A percentile compares a stretch with the other conserved stretches of the same genome.
phyloP scores from a whole-genome alignment of 2,888 invertebrate species.

The Catocala nupta region DNA sequence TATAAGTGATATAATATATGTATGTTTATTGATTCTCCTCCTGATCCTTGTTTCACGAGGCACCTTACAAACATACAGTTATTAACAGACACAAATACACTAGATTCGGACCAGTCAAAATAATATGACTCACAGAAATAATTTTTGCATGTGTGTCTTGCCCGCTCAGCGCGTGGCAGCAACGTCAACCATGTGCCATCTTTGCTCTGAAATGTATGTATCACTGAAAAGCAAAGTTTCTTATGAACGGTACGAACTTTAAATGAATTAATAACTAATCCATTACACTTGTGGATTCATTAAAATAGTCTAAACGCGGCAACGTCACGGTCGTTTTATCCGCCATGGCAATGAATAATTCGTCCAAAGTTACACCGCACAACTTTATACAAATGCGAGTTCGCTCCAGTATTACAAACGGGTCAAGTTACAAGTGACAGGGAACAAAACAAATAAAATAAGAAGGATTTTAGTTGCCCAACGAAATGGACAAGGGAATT shows the following conservation, averaged over 20 bases:
- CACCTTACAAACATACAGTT: no score
- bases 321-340: conserved; percentile 68
- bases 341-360: conserved; percentile 79
- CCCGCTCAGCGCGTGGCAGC: no score
- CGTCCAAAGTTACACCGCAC: conserved; percentile 71
- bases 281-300: conserved; percentile 38
- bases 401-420: conserved; percentile 56
- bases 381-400: conserved; percentile 79
- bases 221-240: no score
- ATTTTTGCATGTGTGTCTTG: no score
- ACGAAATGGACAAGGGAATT: neutral
- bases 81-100: no score
- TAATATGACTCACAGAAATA: no score
- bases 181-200: no score
- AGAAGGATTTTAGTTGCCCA: neutral
- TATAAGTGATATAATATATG: no score
- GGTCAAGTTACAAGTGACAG: conserved; percentile 52
- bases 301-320: conserved; percentile 37
- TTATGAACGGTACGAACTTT: neutral
- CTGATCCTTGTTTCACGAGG: no score
- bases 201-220: no score
- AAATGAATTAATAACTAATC: conserved; percentile 23
- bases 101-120: no score
- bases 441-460: conserved; percentile 9
- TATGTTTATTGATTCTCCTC: no score